These are phyloP conservation scores for Crepidodera aurea DNA, from an alignment of 2,888 invertebrate species.

Conservation along the genomic window DNA sequence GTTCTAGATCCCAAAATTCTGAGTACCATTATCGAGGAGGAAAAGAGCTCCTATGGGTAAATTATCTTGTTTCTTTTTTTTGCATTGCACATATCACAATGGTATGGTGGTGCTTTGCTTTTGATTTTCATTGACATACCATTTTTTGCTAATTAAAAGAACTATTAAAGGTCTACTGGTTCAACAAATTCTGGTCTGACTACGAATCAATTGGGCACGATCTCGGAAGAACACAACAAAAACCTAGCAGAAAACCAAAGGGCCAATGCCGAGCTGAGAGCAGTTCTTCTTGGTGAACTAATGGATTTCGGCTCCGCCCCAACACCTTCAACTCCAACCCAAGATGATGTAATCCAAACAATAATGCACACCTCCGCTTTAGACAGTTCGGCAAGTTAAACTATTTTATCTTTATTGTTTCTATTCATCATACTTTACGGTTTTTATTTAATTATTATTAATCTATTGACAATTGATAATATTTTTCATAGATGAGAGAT, in stretches of 20 bases:
- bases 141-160: conserved; percentile 5
- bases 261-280: conserved; percentile 57
- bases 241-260: conserved; percentile 58
- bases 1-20: conserved; percentile 42
- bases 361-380: not conserved
- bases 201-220: conserved; percentile 51
- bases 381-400: not conserved
- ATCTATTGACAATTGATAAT: no score
- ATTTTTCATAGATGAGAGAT: not conserved
- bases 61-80: not conserved
- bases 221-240: conserved; percentile 55
- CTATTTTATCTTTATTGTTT: no score
- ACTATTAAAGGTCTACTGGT: not conserved
- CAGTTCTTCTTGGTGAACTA: conserved; percentile 53
- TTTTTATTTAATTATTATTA: no score
- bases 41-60: conserved; percentile 52
- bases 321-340: not conserved
- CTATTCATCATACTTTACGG: no score
- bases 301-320: conserved; percentile 33
- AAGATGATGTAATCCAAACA: not conserved
- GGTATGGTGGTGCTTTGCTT: no score
- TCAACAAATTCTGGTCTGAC: not conserved
- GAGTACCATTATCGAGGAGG: conserved; percentile 58
- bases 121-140: no score
- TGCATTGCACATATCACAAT: no score